Base-by-base conservation (phyloP, 2,113 vertebrate species). In the Bombycilla garrulus region DNA sequence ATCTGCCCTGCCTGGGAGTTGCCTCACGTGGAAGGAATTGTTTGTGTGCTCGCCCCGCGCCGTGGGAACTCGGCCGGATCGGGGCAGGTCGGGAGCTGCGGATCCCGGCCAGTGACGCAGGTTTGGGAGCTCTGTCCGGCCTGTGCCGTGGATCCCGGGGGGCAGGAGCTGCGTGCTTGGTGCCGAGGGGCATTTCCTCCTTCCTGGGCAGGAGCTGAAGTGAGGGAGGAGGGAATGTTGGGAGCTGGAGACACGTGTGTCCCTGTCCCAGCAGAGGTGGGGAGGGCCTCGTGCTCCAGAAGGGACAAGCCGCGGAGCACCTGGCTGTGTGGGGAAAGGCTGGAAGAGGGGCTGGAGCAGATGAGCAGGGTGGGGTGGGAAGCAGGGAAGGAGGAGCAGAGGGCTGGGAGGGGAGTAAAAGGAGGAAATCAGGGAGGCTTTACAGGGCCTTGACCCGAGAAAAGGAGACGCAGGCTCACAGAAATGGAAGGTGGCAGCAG, bases 21-120 rank as follows among this genome's bases (percentile, higher is more conserved):
- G 94, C 53, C 71, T 92, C 66, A 10, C 2, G 1, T 10, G 44
- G 93, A 66, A 88, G 79, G 91, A 88, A 45, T 76, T 82, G 91
- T 88, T 85, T 93, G 64, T 57, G 56, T 79, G 65, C 47, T 21
- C 18, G 76, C 21, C 38, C 50, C 4, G n/a, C 0, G 4, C 89
- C 20, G 0, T 25, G 74, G 81, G 31, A 79, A 51, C 80, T 31
- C 2, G 1, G 42, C 56, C 8, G 78, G 66, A 33, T 64, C 4
- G 4, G 92, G 69, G 74, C 29, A 28, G 74, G 54, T 18, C 3
- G 8, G 65, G 29, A 31, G 81, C 92, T n/a, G 80, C 0, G 3
- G 35, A 53, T 67, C 29, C 20, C 12, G 0, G 42, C 0, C 2
- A 12, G 54, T 9, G 71, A 22, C 1, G 3, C 44, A 1, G 1